Percentiles rank a stretch among this genome's conserved stretches.
These are phyloP conservation scores for Leucoma salicis DNA, from an alignment of 2,888 invertebrate genomes.

Conservation along the genomic window DNA sequence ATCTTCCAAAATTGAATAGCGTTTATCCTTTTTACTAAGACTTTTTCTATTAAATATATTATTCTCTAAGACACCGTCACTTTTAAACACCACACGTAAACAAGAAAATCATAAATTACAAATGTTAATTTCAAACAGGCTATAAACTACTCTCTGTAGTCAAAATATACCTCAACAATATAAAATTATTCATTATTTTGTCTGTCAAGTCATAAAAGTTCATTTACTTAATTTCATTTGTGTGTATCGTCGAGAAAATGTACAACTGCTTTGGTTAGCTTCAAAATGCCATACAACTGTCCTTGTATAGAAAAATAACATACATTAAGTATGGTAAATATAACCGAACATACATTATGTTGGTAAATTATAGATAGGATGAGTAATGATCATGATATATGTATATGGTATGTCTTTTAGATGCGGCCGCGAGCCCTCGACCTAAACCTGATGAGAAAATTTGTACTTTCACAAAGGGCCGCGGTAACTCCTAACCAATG, in stretches of 20 bases:
- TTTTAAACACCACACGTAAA: slow-evolving; percentile 54
- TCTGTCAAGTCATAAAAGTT: slow-evolving; percentile 61
- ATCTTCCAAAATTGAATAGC: no score
- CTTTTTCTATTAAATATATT: no score
- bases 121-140: slow-evolving; percentile 67
- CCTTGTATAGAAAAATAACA: slow-evolving; percentile 49
- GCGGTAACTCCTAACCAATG: slow-evolving; percentile 36
- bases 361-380: slow-evolving; percentile 41
- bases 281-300: slow-evolving; percentile 41
- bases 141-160: slow-evolving; percentile 47
- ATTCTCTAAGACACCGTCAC: slow-evolving; percentile 28
- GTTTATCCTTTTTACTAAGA: no score
- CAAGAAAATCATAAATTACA: slow-evolving; percentile 63
- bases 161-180: slow-evolving; percentile 46
- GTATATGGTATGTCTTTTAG: slow-evolving; percentile 57
- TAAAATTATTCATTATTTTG: slow-evolving; percentile 44
- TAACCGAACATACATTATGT: slow-evolving; percentile 34
- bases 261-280: slow-evolving; percentile 55
- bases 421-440: slow-evolving; percentile 52
- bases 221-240: slow-evolving; percentile 67
- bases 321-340: slow-evolving; percentile 48
- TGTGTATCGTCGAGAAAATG: slow-evolving; percentile 52
- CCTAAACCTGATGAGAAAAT: slow-evolving; percentile 74
- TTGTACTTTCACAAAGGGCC: slow-evolving; percentile 71
- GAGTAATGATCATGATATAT: slow-evolving; percentile 45